These are phyloP conservation scores for Tortrix viridana DNA, from an alignment of 2,888 invertebrate species.

Conservation along the genomic window DNA sequence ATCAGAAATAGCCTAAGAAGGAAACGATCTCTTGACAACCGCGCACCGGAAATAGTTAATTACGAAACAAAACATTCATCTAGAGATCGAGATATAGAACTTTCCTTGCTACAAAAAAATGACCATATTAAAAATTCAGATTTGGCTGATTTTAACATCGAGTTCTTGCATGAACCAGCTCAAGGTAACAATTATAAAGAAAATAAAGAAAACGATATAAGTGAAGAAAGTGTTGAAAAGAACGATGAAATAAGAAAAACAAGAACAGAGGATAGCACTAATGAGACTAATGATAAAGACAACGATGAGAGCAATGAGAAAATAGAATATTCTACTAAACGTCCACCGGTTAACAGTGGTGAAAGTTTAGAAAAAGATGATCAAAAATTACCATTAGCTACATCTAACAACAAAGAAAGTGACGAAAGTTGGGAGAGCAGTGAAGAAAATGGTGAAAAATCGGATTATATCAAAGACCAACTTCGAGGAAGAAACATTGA, in stretches of 20 bases:
- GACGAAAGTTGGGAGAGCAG: conserved; percentile 33
- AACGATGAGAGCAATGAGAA: conserved; percentile 11
- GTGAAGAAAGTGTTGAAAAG: conserved; percentile 20
- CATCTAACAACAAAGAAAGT: conserved; percentile 32
- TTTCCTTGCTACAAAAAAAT: conserved; percentile 45
- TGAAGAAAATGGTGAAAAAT: conserved; percentile 34
- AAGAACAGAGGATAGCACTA: conserved; percentile 2
- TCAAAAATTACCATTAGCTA: conserved; percentile 33
- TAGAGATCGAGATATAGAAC: conserved; percentile 44
- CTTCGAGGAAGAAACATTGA: conserved; percentile 38
- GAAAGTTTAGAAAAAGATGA: conserved; percentile 47
- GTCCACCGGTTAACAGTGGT: conserved; percentile 39
- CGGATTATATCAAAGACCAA: conserved; percentile 35
- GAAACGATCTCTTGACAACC: conserved; percentile 52
- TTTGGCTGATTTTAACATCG: conserved; percentile 70
- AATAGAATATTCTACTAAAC: conserved; percentile 19
- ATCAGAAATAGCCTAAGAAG: conserved; percentile 64
- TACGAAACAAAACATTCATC: conserved; percentile 61
- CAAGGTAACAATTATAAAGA: conserved; percentile 31
- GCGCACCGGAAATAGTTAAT: conserved; percentile 58
- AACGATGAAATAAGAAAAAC: conserved; percentile 10
- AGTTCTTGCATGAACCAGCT: conserved; percentile 59
- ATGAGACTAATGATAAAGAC: conserved; percentile 20
- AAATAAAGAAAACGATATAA: conserved; percentile 12
- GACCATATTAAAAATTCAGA: conserved; percentile 55